Evolutionary conservation across 2,888 invertebrate species (phyloP), one percentile per base, ranked within the genome.

Genomic region (Arctia plantaginis): DNA sequence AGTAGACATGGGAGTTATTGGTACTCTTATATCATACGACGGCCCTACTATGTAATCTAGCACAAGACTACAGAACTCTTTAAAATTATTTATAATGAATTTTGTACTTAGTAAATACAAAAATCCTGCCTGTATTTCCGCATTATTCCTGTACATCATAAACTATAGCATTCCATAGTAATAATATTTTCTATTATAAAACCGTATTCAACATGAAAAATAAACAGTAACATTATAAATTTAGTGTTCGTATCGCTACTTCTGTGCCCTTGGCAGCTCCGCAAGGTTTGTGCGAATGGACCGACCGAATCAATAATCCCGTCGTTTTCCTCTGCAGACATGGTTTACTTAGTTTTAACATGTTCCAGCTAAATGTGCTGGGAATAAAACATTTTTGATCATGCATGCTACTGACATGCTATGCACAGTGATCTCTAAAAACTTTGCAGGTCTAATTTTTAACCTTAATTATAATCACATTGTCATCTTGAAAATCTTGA

Each of bases 231-330:
- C 27, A 2, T 47, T 13, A 59, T 27, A 59, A 59, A 59, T 27
- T 59, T 27, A n/a, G 27, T n/a, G 0, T 27, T 27, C 6, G 59
- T 62, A 62, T 62, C 15, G 30, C 27, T 59, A 62, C 62, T 59
- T 62, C 15, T 62, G 30, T 62, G 30, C 62, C 69, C 27, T 69
- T 62, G 69, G 41, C 39, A 69, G 23, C 59, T 35, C 41, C 20
- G 41, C 41, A 69, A 33, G 27, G 66, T 71, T 35, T 27, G 18
- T 65, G 20, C 20, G 55, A 18, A 69, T 66, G 59, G 59, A 59
- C 44, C 74, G 77, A 64, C 72, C 35, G 69, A 79, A 74, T 81
- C 77, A 72, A 81, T 81, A 77, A 51, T 47, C 33, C 72, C 74
- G 55, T 30, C 41, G 55, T 39, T 51, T 71, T 51, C 51, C 15